phyloP scores from a whole-genome alignment of 2,888 invertebrate genomes.

The Leucophora obtusa region DNA sequence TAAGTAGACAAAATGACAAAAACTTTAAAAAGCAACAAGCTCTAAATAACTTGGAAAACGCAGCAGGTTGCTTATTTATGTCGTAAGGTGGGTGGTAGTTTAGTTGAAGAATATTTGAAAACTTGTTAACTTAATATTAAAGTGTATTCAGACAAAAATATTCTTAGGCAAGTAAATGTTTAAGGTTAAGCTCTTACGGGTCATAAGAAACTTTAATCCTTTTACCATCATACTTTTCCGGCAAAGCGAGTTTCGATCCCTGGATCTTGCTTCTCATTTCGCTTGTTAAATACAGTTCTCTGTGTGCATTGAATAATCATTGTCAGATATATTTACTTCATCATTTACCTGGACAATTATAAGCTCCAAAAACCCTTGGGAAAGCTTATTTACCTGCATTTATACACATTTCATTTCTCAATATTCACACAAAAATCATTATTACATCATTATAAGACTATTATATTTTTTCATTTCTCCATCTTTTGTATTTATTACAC shows the following conservation, averaged over 20 bases:
- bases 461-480: not conserved
- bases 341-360: no score
- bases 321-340: no score
- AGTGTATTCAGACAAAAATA: not conserved
- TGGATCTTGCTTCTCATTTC: no score
- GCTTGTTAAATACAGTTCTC: no score
- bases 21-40: slow-evolving; percentile 11
- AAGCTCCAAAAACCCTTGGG: no score
- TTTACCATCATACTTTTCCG: no score
- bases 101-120: not conserved
- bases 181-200: no score
- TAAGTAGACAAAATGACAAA: slow-evolving; percentile 5
- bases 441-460: not conserved
- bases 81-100: not conserved
- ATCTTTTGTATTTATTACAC: not conserved
- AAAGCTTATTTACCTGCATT: no score
- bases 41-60: not conserved
- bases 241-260: no score
- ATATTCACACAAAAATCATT: not conserved
- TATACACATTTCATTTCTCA: not conserved
- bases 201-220: no score
- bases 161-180: no score
- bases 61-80: not conserved
- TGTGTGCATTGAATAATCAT: no score
- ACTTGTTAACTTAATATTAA: not conserved